A percentile compares a stretch with the other conserved stretches of the same genome.
Evolutionary conservation across 2,113 vertebrate species (phyloP).

Genomic region (Istiophorus platypterus): DNA sequence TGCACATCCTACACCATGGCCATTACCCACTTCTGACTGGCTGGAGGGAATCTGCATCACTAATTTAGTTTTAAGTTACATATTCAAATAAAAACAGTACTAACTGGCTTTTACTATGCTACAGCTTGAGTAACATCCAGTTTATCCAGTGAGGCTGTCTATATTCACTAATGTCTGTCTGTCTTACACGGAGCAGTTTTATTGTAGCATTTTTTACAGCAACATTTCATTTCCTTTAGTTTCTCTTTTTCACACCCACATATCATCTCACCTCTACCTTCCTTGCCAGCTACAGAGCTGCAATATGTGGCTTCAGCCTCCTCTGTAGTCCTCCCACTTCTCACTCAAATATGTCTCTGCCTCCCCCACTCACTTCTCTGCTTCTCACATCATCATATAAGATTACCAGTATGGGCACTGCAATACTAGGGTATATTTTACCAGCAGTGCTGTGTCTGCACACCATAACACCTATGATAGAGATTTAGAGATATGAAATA

Average conservation of each 20-base stretch:
- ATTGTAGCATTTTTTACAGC: constrained; percentile 16
- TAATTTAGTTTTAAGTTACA: too few species aligned
- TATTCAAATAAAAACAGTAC: not conserved
- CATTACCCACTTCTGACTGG: not conserved
- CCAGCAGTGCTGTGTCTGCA: not conserved
- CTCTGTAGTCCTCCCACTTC: constrained; percentile 73
- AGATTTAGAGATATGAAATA: not conserved
- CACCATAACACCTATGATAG: not conserved
- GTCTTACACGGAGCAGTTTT: constrained; percentile 8
- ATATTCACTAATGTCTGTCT: not conserved
- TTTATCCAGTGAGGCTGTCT: not conserved
- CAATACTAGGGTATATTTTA: not conserved
- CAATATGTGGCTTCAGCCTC: constrained; percentile 63
- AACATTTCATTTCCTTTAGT: constrained; percentile 33
- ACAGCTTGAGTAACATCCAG: not conserved
- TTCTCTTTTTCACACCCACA: constrained; percentile 66
- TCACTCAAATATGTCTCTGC: constrained; percentile 70
- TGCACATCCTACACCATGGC: not conserved
- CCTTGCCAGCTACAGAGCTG: constrained; percentile 62
- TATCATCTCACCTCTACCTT: constrained; percentile 67
- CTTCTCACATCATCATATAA: constrained; percentile 25
- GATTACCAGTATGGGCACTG: not conserved
- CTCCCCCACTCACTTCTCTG: constrained; percentile 58
- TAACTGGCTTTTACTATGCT: not conserved
- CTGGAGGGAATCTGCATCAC: not conserved